Evolutionary conservation across 2,797 vertebrate species (phyloP).

Genomic region (Botia kubotai): DNA sequence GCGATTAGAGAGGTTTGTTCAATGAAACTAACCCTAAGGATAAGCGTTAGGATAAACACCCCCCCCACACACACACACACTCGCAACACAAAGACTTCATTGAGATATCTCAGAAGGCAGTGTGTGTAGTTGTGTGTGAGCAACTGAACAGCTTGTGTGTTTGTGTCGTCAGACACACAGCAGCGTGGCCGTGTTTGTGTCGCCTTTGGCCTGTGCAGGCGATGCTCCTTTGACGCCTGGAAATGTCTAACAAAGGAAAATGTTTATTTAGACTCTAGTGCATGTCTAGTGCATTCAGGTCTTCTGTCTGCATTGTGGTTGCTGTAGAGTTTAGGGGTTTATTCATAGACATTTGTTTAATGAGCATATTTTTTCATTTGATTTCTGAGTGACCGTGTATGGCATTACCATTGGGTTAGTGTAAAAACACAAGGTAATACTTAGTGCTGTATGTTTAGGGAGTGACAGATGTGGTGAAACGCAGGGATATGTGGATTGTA

Average conservation of each 20-base stretch:
- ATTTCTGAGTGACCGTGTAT: too few relatives aligned
- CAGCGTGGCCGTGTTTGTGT: conserved; percentile 49
- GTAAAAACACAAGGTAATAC: too few relatives aligned
- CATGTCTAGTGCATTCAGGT: conserved; percentile 25
- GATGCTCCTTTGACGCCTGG: conserved; percentile 44
- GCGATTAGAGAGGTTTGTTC: too few relatives aligned
- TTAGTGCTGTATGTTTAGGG: too few relatives aligned
- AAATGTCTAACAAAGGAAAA: conserved; percentile 52
- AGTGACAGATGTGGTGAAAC: neutral
- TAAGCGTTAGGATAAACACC: conserved; percentile 7
- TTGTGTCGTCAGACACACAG: conserved; percentile 49
- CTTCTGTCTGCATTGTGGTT: conserved; percentile 37
- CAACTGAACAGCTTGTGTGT: conserved; percentile 59
- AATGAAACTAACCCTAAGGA: neutral
- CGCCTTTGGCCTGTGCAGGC: conserved; percentile 44
- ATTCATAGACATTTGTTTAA: too few relatives aligned
- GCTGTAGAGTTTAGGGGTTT: neutral
- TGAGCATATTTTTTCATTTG: too few relatives aligned
- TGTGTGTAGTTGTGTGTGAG: conserved; percentile 58
- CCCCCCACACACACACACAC: conserved; percentile 18
- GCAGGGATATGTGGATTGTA: neutral
- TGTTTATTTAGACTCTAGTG: conserved; percentile 23
- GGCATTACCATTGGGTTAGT: too few relatives aligned
- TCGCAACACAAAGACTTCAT: conserved; percentile 62
- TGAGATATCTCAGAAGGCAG: conserved; percentile 54